Evolutionary conservation across 2,888 invertebrate species (phyloP).

Genomic region (Anoplius nigerrimus): DNA sequence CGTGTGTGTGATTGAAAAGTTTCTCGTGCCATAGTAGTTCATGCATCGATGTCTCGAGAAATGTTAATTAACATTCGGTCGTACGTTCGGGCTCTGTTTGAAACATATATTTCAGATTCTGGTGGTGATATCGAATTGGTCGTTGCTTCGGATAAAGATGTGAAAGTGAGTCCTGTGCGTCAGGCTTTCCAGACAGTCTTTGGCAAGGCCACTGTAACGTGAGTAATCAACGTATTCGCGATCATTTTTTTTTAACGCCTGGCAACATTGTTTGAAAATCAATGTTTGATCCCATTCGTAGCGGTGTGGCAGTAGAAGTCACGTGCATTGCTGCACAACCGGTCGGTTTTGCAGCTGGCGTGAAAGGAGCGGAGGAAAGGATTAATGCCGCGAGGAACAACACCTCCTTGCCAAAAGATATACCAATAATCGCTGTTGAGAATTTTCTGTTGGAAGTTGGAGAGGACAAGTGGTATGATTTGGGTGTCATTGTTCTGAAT

Average conservation of each 20-base stretch:
- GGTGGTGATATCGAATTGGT: slow-evolving; percentile 87
- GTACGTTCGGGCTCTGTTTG: slow-evolving; percentile 53
- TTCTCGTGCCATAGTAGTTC: slow-evolving; percentile 33
- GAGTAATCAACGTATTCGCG: slow-evolving; percentile 63
- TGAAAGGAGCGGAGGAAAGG: slow-evolving; percentile 85
- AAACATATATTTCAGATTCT: slow-evolving; percentile 79
- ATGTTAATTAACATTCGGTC: slow-evolving; percentile 51
- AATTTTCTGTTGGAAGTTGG: slow-evolving; percentile 85
- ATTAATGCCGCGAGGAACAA: slow-evolving; percentile 80
- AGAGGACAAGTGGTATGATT: slow-evolving; percentile 85
- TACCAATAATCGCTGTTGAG: slow-evolving; percentile 85
- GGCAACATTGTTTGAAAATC: slow-evolving; percentile 4
- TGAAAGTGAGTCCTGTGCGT: slow-evolving; percentile 84
- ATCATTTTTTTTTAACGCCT: not conserved
- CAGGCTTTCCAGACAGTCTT: slow-evolving; percentile 89
- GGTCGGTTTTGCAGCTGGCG: slow-evolving; percentile 86
- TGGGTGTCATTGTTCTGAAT: slow-evolving; percentile 82
- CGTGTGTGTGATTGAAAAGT: not conserved
- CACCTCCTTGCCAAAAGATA: slow-evolving; percentile 78
- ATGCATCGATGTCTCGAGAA: slow-evolving; percentile 1
- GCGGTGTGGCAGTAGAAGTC: slow-evolving; percentile 80
- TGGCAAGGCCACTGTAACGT: slow-evolving; percentile 87
- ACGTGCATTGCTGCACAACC: slow-evolving; percentile 84
- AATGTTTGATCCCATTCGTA: slow-evolving; percentile 62
- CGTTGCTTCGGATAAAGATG: slow-evolving; percentile 86